Evolutionary conservation across 2,113 vertebrate genomes (phyloP).

Genomic region (Limnothrissa miodon): DNA sequence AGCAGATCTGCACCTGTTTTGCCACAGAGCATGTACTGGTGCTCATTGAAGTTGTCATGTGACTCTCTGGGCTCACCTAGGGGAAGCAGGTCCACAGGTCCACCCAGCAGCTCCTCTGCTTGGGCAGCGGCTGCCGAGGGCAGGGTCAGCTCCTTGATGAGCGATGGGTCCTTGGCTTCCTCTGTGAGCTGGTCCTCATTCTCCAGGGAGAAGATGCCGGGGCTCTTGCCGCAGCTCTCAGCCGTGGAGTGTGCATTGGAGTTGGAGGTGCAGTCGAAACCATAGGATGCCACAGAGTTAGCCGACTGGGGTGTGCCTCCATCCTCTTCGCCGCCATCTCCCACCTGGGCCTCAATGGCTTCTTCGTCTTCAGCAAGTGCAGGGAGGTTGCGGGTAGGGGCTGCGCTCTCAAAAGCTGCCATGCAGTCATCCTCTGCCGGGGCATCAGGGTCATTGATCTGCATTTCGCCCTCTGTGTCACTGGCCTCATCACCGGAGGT

Average conservation of each 20-base stretch:
- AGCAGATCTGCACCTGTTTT: slow-evolving; percentile 53
- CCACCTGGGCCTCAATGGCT: slow-evolving; percentile 43
- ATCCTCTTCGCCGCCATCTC: slow-evolving; percentile 62
- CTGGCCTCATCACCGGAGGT: slow-evolving; percentile 76
- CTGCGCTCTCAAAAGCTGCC: slow-evolving; percentile 60
- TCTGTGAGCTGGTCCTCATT: slow-evolving; percentile 76
- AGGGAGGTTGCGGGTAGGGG: slow-evolving; percentile 51
- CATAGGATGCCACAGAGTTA: slow-evolving; percentile 76
- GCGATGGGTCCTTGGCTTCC: slow-evolving; percentile 73
- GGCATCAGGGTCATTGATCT: slow-evolving; percentile 66
- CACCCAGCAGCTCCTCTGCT: slow-evolving; percentile 57
- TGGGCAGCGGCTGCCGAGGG: slow-evolving; percentile 54
- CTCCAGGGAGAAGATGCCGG: slow-evolving; percentile 78
- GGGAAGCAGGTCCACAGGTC: slow-evolving; percentile 71
- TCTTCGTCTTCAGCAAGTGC: slow-evolving; percentile 68
- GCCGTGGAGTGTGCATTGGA: slow-evolving; percentile 78
- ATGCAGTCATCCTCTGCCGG: slow-evolving; percentile 47
- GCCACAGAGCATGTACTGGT: slow-evolving; percentile 65
- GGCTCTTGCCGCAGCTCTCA: slow-evolving; percentile 77
- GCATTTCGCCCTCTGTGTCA: slow-evolving; percentile 74
- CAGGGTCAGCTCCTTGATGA: slow-evolving; percentile 74
- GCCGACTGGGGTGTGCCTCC: slow-evolving; percentile 77
- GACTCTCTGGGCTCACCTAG: slow-evolving; percentile 52
- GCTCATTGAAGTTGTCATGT: slow-evolving; percentile 53
- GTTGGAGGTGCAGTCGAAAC: slow-evolving; percentile 78